These are phyloP conservation scores for Gymnocypris eckloni DNA, from an alignment of 2,797 vertebrate genomes.

Conservation along the genomic window DNA sequence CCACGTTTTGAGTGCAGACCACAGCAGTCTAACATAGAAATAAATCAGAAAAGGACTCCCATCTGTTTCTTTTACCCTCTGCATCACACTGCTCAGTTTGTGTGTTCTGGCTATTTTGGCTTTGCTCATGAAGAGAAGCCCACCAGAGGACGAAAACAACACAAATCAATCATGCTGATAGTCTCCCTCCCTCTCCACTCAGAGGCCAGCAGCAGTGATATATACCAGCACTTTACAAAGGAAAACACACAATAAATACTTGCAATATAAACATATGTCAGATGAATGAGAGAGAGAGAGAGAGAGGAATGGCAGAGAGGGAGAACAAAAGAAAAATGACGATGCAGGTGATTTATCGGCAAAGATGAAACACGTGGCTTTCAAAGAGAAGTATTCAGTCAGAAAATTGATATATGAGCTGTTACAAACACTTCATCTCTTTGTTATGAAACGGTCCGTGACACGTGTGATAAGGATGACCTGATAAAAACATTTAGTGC, in stretches of 20 bases:
- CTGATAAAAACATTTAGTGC: slow-evolving; percentile 45
- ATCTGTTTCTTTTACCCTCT: slow-evolving; percentile 8
- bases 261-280: slow-evolving; percentile 51
- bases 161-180: slow-evolving; percentile 52
- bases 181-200: slow-evolving; percentile 20
- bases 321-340: slow-evolving; percentile 41
- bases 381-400: slow-evolving; percentile 29
- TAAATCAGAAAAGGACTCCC: slow-evolving; percentile 19
- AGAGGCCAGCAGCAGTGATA: slow-evolving; percentile 45
- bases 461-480: slow-evolving; percentile 32
- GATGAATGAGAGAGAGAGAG: slow-evolving; percentile 29
- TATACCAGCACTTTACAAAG: slow-evolving; percentile 57
- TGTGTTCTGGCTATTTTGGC: slow-evolving; percentile 43
- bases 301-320: slow-evolving; percentile 19
- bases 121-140: slow-evolving; percentile 39
- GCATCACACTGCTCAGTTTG: background rate
- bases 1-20: slow-evolving; percentile 20
- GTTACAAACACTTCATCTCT: slow-evolving; percentile 43
- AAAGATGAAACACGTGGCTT: slow-evolving; percentile 38
- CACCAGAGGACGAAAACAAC: slow-evolving; percentile 51
- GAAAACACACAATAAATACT: slow-evolving; percentile 56
- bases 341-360: slow-evolving; percentile 63
- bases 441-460: slow-evolving; percentile 13
- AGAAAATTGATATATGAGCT: slow-evolving; percentile 20
- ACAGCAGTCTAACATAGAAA: slow-evolving; percentile 32